Evolutionary conservation across 2,888 invertebrate species (phyloP), one percentile per base, ranked within the genome.

Genomic region (Mythimna ferrago): DNA sequence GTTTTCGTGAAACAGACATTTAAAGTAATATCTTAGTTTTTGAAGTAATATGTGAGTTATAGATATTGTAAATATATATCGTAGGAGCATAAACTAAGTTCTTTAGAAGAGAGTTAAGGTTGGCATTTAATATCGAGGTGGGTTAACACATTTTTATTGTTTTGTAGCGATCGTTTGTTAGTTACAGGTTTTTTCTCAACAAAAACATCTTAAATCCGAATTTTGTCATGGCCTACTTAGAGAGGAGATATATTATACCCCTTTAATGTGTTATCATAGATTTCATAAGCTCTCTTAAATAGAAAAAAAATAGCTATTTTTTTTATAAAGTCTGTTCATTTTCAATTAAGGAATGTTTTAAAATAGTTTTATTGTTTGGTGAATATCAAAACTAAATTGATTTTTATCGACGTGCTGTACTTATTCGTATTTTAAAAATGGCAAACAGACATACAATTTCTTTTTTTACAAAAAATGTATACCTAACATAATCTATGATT

Each of bases 1-100:
- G 58, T 81, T 76, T 71, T 41, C 21, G 51, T 77, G 78, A 56
- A 77, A 63, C 78, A 80, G 80, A 81, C 66, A 80, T 71, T 62
- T 44, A n/a, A 63, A 56, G 21, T 77, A 53, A 65, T 58, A 64
- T 62, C 35, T 57, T 63, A 80, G 57, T 64, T 66, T 57, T 56
- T 54, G 26, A 66, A 53, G 2, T 54, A 38, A 38, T 9, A 54
- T 58, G 35, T 56, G 19, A 81, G 51, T 4, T 69, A 11, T 62
- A 41, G 21, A 54, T 66, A 32, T 71, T 80, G 71, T 81, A 63
- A 77, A 81, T 77, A 71, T 44, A 56, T 14, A 19, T 41, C 19
- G 9, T 56, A 65, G 44, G 14, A 54, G 54, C 32, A 56, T 11
- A 60, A 48, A 26, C 26, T 26, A 26, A 26, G 26, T 64, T 65